These are phyloP conservation scores for Tigriopus japonicus DNA, from an alignment of 1,140 invertebrate species.

Conservation along the genomic window DNA sequence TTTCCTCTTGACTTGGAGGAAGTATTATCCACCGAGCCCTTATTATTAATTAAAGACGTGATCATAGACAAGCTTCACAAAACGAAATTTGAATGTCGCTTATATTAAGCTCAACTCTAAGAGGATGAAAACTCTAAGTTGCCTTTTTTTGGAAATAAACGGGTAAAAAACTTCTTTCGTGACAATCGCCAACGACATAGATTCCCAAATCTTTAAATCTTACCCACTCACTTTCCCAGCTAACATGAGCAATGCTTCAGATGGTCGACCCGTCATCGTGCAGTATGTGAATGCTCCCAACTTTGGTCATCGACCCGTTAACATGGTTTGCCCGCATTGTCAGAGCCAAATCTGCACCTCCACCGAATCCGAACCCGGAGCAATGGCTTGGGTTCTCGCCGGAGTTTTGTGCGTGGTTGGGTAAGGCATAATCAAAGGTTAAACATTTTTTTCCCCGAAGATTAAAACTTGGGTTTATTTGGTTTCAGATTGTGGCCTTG, in stretches of 20 bases:
- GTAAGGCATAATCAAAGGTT: no score
- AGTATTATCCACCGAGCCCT: no score
- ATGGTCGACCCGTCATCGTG: background rate
- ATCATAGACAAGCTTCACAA: no score
- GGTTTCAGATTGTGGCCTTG: slow-evolving; percentile 7
- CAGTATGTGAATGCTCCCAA: slow-evolving; percentile 13
- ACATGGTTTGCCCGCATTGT: slow-evolving; percentile 13
- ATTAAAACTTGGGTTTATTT: background rate
- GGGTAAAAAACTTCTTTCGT: no score
- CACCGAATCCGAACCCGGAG: slow-evolving; percentile 3
- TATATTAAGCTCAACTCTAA: no score
- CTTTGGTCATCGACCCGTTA: slow-evolving; percentile 2
- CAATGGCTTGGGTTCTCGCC: slow-evolving; percentile 9
- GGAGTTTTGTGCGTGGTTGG: slow-evolving; percentile 9
- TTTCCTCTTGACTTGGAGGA: no score
- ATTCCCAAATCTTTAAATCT: no score
- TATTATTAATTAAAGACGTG: no score
- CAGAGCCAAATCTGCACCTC: slow-evolving; percentile 6
- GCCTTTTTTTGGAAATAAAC: no score
- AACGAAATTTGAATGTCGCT: no score
- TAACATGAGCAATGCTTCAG: background rate
- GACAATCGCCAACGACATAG: no score
- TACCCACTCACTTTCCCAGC: background rate
- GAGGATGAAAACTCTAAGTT: no score
- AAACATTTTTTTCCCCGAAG: background rate